Evolutionary conservation across 2,888 invertebrate species (phyloP), one percentile per base, ranked within the genome.

Genomic region (Xylota segnis): DNA sequence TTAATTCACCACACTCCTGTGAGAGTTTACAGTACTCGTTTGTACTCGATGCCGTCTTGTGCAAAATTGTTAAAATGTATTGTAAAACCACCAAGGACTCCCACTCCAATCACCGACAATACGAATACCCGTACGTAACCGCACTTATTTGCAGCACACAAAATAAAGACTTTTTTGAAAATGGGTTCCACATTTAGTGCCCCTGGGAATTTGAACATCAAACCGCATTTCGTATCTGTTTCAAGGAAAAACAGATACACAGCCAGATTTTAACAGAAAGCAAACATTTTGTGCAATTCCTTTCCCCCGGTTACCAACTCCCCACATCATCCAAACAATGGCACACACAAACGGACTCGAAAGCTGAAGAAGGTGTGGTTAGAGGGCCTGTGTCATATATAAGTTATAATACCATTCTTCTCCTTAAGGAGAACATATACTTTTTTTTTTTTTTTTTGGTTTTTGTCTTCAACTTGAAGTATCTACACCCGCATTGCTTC

Each of bases 201-300:
- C 63, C 10, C 27, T 75, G 75, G 75, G 75, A 47, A 65, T 56
- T 65, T 65, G 16, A 56, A 65, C 45, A 65, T 65, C 27, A 63
- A 56, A 65, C 56, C 56, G 34, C 65, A 75, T 23, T 56, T 52
- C 23, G 23, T 34, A 37, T 29, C 43, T 68, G 52, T 54, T 47
- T 29, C 27, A 37, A 52, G 27, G 34, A 23, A 16, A n/a, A 68
- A 40, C 43, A 29, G 52, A 54, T 54, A 14, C 54, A 68, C 40
- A 68, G 5, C 4, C 29, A 54, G 12, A 52, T 66, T 66, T 34
- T 52, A 43, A 16, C 66, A 37, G 27, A 66, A 50, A 34, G 50
- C 50, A 50, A 50, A 52, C 14, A 50, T 54, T 29, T 23, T 65
- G 34, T n/a, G 34, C 50, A 32, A 66, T 10, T 23, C 27, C 37